Base-by-base conservation (phyloP, 1,140 invertebrate genomes). In the Pemphigus obesinymphae region DNA sequence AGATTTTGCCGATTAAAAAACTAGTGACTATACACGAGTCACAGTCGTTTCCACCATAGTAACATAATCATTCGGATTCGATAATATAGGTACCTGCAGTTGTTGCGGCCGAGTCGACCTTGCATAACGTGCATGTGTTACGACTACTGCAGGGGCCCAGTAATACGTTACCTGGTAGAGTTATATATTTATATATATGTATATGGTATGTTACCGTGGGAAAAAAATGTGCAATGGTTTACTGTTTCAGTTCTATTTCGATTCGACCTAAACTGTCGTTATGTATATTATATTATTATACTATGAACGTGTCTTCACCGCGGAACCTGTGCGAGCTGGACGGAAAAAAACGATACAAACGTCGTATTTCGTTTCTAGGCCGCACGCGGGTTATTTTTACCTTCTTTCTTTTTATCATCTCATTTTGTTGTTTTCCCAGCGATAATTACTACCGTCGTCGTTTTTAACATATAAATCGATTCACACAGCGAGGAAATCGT, bases 201-300 rank as follows among this genome's bases (percentile, higher is more conserved):
- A 43, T 43, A 45, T 13, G n/a, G 66, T 43, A 17, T n/a, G 73
- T 55, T 26, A 80, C 55, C 55, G 76, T 80, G 76, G 76, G 76
- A 80, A 80, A 78, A 61, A 40, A 11, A 55, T 58, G 53, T 43
- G 76, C 55, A 43, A 80, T 37, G 53, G 76, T 80, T 80, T 80
- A 43, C 76, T 40, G 76, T 80, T 61, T 58, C 76, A 58, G 34
- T 61, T 80, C 34, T 63, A 26, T 40, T 80, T 26, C 55, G 23
- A 58, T 58, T 26, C 53, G 34, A 58, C 37, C 43, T 31, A 31
- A 50, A 73, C 70, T 17, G 26, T 10, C 53, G 5, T 20, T 20
- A 13, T 45, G 37, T 20, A 20, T 20, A 50, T 20, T 20, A 50
- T 50, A 20, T 20, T 50, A 50, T 50, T 3, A 50, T 50, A 50